These are phyloP conservation scores for Caerostris extrusa DNA, from an alignment of 1,140 invertebrate species.

Conservation along the genomic window DNA sequence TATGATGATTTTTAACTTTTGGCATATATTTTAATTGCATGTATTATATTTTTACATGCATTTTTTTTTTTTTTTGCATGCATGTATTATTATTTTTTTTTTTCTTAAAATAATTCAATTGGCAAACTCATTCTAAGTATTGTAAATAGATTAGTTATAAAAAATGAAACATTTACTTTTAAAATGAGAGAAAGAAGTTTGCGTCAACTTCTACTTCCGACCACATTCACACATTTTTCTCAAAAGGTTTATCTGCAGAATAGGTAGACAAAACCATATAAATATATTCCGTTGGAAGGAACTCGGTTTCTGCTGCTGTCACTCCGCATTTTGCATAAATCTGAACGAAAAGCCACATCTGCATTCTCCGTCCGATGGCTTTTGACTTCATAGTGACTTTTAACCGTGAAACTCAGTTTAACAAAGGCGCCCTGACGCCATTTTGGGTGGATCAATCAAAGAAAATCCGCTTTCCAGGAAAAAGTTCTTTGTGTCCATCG, in stretches of 20 bases:
- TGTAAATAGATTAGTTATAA: no score
- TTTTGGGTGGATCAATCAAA: constrained; percentile 62
- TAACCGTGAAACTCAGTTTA: constrained; percentile 58
- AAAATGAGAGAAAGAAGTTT: not conserved
- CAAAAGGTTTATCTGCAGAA: not conserved
- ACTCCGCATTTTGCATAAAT: constrained; percentile 70
- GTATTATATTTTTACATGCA: no score
- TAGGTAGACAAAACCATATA: not conserved
- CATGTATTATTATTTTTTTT: no score
- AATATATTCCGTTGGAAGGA: constrained; percentile 5
- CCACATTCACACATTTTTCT: not conserved
- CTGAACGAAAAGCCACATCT: constrained; percentile 66
- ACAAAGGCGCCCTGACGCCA: constrained; percentile 49
- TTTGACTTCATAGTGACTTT: constrained; percentile 68
- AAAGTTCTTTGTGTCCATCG: constrained; percentile 66
- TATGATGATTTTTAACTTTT: no score
- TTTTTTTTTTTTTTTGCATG: no score
- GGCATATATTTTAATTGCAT: no score
- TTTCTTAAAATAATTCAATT: no score
- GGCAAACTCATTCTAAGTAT: no score
- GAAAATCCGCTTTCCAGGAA: constrained; percentile 65
- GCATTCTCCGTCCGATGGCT: constrained; percentile 34
- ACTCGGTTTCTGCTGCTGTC: constrained; percentile 19
- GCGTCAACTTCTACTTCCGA: not conserved
- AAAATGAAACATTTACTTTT: no score